Evolutionary conservation across 1,140 invertebrate species (phyloP), one percentile per base, ranked within the genome.

Genomic region (Drosophila pruinosa): DNA sequence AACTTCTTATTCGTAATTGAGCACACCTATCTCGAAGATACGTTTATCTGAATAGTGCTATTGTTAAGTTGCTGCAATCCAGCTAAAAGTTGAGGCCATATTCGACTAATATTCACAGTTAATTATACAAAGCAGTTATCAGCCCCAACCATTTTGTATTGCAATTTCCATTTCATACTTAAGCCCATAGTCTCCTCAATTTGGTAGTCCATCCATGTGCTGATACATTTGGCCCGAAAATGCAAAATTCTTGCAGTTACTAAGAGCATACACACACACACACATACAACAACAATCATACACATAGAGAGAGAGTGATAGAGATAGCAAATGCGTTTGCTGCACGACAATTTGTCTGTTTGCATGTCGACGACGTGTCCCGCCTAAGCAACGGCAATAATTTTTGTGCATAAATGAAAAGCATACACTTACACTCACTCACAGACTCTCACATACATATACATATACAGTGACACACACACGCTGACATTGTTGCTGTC

Each of bases 341-440:
- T 74, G 65, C 73, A 86, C 77, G 81, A 86, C 81, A 85, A 85
- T 85, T 86, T 85, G 80, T 80, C 76, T 80, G 80, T 86, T 86
- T 85, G 81, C 81, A 62, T 68, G 64, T 64, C 72, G 77, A 59
- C 69, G 63, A 88, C 79, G 78, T 82, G 82, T 81, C 64, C 43
- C 82, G 78, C 70, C 81, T 85, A 88, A 86, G 81, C 82, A 88
- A 81, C 54, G 81, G 81, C 81, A 81, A 85, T 85, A 88, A 85
- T 85, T 85, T 85, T 85, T 85, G 81, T 85, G 81, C 82, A 85
- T 85, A 85, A 85, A 85, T 85, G 81, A 88, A 85, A 85, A 85
- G 82, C 82, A 85, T 63, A 85, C 81, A 86, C 31, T 24, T 38
- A 52, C 34, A 22, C 72, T 50, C 56, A 58, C 12, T 34, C 41